Conservation (phyloP, 1,140 invertebrate species). For the Babylonia areolata region DNA sequence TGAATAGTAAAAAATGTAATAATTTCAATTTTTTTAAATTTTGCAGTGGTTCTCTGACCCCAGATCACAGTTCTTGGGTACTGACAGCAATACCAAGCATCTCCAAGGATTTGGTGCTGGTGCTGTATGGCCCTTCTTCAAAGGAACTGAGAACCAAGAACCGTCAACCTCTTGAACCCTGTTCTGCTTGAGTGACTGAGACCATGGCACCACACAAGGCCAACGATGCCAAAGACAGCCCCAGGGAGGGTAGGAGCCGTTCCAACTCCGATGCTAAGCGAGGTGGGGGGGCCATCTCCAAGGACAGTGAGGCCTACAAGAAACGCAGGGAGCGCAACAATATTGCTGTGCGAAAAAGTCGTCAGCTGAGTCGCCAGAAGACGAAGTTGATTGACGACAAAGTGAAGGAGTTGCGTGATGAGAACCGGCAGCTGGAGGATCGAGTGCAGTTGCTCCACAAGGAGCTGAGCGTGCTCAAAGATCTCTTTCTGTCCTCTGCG, state of each 20-base stretch:
- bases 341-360: conserved; percentile 73
- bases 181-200: neutral
- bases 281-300: conserved; percentile 3
- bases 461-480: conserved; percentile 72
- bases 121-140: neutral
- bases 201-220: conserved; percentile 47
- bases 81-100: neutral
- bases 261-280: conserved; percentile 21
- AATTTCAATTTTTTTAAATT: neutral
- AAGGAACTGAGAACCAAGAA: neutral
- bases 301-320: conserved; percentile 69
- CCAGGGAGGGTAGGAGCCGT: conserved; percentile 37
- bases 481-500: conserved; percentile 72
- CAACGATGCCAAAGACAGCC: conserved; percentile 47
- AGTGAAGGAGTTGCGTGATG: conserved; percentile 63
- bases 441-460: conserved; percentile 72
- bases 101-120: neutral
- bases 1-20: too few species aligned
- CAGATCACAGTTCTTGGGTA: neutral
- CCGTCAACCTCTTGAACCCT: too few species aligned
- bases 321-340: conserved; percentile 72
- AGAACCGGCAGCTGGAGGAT: conserved; percentile 71
- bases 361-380: conserved; percentile 71
- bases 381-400: conserved; percentile 71
- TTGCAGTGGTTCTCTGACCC: neutral